Evolutionary conservation across 2,797 vertebrate genomes (phyloP), one percentile per base, ranked within the genome.

Genomic region (Sebastes iracundus): DNA sequence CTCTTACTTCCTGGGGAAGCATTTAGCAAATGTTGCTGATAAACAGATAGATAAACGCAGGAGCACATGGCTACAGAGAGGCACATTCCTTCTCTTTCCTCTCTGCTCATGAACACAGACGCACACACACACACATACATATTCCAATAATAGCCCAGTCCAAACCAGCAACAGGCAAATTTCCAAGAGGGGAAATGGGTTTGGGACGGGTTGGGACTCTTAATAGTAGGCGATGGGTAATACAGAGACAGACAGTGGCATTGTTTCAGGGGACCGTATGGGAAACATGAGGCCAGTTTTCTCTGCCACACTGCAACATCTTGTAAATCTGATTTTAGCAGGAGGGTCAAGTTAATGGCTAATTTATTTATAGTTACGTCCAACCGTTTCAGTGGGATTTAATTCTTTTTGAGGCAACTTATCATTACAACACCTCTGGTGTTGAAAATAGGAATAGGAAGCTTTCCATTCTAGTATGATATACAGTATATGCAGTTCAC

Each of bases 151-250:
- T 52, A 82, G 78, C 20, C 11, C 49, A 13, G 72, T 72, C 82
- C 88, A 86, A 90, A 80, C 65, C 82, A 85, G 70, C 52, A 68
- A 55, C 75, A 85, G 86, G 87, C 85, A 86, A 66, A 77, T 63
- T 80, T 89, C 82, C 90, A 82, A 81, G 78, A 76, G 52, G 76
- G 76, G 14, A 42, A 42, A 80, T 74, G 56, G 66, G 62, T 87
- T 77, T 78, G 38, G 77, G 77, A 79, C 66, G 66, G 64, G 86
- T 77, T 78, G 38, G 77, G 77, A 79, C 66, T 82, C 55, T 82
- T 80, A 84, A 75, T 82, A 66, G 27, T 58, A 67, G 67, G 52
- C 60, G 80, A 90, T 86, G 68, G 38, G 74, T 46, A 80, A 27
- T 16, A 70, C 76, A 84, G 81, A 81, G 64, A 87, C 82, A 92